These are phyloP conservation scores for Nestor notabilis DNA, from an alignment of 2,113 vertebrate genomes.

Conservation along the genomic window DNA sequence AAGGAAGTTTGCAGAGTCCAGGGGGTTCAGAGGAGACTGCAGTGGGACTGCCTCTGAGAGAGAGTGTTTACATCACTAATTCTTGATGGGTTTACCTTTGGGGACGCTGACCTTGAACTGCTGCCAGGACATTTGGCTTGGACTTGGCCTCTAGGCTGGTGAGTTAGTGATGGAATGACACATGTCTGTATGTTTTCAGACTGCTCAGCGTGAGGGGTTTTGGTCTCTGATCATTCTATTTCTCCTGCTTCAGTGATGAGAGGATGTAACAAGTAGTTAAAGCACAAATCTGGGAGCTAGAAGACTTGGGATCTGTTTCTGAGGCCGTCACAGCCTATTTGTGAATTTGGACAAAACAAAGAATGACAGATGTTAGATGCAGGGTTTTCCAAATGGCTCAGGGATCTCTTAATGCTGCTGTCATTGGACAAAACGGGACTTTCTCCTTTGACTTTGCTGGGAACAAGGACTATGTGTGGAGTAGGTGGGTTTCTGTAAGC, in stretches of 20 bases:
- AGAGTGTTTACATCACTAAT: background rate
- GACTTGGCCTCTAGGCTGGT: background rate
- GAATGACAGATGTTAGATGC: background rate
- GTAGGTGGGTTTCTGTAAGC: background rate
- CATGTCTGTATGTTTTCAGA: background rate
- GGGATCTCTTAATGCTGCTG: background rate
- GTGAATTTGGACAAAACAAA: background rate
- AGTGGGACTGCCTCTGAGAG: conserved; percentile 14
- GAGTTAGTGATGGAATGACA: conserved; percentile 13
- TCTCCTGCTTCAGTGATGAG: background rate
- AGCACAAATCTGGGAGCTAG: background rate
- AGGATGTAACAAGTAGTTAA: background rate
- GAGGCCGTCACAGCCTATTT: background rate
- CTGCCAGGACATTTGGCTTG: background rate
- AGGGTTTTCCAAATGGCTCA: background rate
- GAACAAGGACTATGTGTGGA: background rate
- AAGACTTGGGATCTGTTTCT: background rate
- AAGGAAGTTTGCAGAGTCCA: background rate
- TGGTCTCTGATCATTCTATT: background rate
- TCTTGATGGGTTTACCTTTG: background rate
- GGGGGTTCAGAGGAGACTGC: conserved; percentile 4
- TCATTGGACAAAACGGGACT: background rate
- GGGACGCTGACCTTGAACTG: background rate
- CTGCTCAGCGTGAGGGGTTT: background rate
- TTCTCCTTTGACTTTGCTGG: background rate